Conservation (phyloP, 2,797 vertebrate genomes). For the Anguilla marmorata region DNA sequence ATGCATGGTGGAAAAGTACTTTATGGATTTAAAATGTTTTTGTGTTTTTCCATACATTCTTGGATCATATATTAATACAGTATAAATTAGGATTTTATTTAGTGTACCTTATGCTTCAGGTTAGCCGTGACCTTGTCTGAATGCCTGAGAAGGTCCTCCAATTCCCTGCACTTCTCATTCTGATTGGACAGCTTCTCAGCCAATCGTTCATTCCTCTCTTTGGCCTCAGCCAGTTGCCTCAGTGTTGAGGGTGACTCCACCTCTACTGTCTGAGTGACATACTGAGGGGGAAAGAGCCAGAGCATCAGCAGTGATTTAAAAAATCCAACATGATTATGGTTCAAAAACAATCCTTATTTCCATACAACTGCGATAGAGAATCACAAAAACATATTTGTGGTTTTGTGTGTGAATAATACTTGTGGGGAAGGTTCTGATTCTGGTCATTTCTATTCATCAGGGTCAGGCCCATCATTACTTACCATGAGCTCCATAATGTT, state of each 20-base stretch:
- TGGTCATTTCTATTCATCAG: neutral
- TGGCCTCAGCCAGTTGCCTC: conserved; percentile 69
- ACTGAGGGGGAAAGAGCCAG: conserved; percentile 54
- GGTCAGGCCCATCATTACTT: neutral
- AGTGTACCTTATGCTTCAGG: conserved; percentile 77
- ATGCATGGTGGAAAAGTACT: neutral
- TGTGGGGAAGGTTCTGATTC: neutral
- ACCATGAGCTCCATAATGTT: no score
- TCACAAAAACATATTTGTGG: neutral
- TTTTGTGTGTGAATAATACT: neutral
- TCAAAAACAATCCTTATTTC: neutral
- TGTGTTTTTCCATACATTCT: neutral
- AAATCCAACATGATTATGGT: neutral
- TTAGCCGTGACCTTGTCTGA: conserved; percentile 74
- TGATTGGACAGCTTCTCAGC: conserved; percentile 68
- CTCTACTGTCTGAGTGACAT: conserved; percentile 75
- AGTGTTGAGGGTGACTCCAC: conserved; percentile 72
- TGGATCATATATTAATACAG: neutral
- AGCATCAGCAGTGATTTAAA: neutral
- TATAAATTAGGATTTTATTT: neutral
- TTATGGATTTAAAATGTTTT: neutral
- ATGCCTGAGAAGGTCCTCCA: conserved; percentile 76
- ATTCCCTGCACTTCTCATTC: conserved; percentile 70
- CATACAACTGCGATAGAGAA: neutral
- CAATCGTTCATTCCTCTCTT: conserved; percentile 70